Conservation (phyloP, 2,113 vertebrate genomes). For the Ictalurus punctatus region DNA sequence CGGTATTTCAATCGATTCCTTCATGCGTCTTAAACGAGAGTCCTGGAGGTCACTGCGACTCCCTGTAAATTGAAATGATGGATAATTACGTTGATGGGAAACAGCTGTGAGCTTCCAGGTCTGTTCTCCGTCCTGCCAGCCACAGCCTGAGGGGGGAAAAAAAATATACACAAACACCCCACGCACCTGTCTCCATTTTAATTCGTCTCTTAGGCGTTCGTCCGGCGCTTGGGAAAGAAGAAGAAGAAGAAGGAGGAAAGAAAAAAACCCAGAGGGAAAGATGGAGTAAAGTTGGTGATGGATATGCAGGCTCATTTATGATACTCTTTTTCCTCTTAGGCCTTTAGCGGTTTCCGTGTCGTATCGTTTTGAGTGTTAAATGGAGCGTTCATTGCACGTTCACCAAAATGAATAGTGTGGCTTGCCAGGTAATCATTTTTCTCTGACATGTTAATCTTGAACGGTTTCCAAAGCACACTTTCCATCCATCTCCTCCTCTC, state of each 20-base stretch:
- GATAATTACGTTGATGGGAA: slow-evolving; percentile 62
- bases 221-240: slow-evolving; percentile 1
- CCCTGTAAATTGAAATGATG: slow-evolving; percentile 53
- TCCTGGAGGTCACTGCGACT: slow-evolving; percentile 38
- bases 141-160: not conserved
- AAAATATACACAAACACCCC: slow-evolving; percentile 54
- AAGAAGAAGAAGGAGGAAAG: slow-evolving; percentile 3
- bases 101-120: slow-evolving; percentile 56
- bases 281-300: slow-evolving; percentile 26
- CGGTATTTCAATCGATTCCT: slow-evolving; percentile 33
- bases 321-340: slow-evolving; percentile 49
- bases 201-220: slow-evolving; percentile 28
- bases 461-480: slow-evolving; percentile 70
- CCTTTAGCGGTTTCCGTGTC: slow-evolving; percentile 59
- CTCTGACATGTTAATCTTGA: slow-evolving; percentile 63
- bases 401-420: slow-evolving; percentile 51
- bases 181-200: slow-evolving; percentile 57
- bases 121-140: slow-evolving; percentile 43
- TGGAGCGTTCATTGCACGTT: slow-evolving; percentile 60
- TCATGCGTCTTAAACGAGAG: not conserved
- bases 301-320: slow-evolving; percentile 47
- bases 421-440: slow-evolving; percentile 64
- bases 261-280: not conserved
- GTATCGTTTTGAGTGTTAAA: slow-evolving; percentile 50
- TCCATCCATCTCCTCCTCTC: slow-evolving; percentile 62